Conservation (phyloP, 2,888 invertebrate genomes). For the Orthosia cruda region DNA sequence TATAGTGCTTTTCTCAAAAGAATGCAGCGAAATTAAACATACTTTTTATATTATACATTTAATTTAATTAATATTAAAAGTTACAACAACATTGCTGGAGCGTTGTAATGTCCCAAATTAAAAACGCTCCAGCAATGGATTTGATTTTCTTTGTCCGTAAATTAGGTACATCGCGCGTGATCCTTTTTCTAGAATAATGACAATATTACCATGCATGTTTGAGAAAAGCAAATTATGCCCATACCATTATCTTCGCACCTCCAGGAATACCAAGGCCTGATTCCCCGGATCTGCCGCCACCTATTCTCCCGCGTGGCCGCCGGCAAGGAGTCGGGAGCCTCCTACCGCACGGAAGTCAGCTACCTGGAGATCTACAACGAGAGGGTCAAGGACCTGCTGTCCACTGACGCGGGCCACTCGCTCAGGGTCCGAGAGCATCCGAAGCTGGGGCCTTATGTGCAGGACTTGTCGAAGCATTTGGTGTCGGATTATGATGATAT, state of each 20-base stretch:
- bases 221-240: no score
- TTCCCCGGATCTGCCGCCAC: conserved; percentile 96
- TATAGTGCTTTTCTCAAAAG: no score
- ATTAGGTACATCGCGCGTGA: no score
- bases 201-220: no score
- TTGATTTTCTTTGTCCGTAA: no score
- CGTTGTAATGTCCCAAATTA: no score
- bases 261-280: conserved; percentile 95
- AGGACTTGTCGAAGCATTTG: conserved; percentile 96
- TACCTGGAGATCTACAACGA: conserved; percentile 97
- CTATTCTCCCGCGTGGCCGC: conserved; percentile 96
- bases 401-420: conserved; percentile 93
- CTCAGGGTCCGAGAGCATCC: conserved; percentile 96
- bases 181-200: no score
- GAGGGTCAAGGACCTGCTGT: conserved; percentile 94
- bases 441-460: conserved; percentile 96
- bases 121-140: no score
- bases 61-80: no score
- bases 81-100: no score
- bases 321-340: conserved; percentile 95
- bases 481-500: conserved; percentile 97
- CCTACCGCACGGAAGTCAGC: conserved; percentile 97
- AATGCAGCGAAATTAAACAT: no score
- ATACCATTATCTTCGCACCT: neutral
- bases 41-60: no score